These are phyloP conservation scores for Micoletzkya japonica DNA, from an alignment of 2,888 invertebrate genomes.

Conservation along the genomic window DNA sequence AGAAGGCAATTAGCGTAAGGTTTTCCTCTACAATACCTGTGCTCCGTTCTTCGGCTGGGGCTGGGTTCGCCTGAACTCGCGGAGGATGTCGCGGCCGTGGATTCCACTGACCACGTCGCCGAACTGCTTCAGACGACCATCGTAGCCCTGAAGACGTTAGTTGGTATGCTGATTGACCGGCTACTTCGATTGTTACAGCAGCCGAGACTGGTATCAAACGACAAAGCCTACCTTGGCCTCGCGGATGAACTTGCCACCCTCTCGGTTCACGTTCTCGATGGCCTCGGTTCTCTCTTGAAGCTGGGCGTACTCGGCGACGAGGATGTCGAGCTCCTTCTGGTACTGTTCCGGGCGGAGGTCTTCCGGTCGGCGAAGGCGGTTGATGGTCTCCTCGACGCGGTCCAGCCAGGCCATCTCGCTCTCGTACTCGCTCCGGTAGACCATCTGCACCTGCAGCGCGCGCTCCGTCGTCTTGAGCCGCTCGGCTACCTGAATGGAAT, in stretches of 20 bases:
- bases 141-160: slow-evolving; percentile 75
- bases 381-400: slow-evolving; percentile 62
- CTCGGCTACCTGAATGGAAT: slow-evolving; percentile 45
- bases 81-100: slow-evolving; percentile 53
- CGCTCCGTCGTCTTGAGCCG: slow-evolving; percentile 87
- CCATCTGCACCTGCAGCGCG: slow-evolving; percentile 85
- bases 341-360: slow-evolving; percentile 51
- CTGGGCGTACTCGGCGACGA: slow-evolving; percentile 80
- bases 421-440: slow-evolving; percentile 74
- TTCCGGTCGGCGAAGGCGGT: slow-evolving; percentile 58
- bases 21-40: slow-evolving; percentile 33
- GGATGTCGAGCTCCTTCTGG: slow-evolving; percentile 60
- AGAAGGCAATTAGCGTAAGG: not conserved
- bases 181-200: not conserved
- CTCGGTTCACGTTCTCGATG: slow-evolving; percentile 68
- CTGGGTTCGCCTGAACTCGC: slow-evolving; percentile 51
- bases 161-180: not conserved
- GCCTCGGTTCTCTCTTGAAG: slow-evolving; percentile 82
- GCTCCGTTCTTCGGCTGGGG: slow-evolving; percentile 63
- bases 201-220: too few species aligned
- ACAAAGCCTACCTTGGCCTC: slow-evolving; percentile 97
- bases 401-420: slow-evolving; percentile 64
- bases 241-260: slow-evolving; percentile 90
- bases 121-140: slow-evolving; percentile 82
- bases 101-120: slow-evolving; percentile 74